A percentile compares a stretch with the other conserved stretches of the same genome.
phyloP scores from a whole-genome alignment of 2,888 invertebrate genomes.

The Seira ritae region DNA sequence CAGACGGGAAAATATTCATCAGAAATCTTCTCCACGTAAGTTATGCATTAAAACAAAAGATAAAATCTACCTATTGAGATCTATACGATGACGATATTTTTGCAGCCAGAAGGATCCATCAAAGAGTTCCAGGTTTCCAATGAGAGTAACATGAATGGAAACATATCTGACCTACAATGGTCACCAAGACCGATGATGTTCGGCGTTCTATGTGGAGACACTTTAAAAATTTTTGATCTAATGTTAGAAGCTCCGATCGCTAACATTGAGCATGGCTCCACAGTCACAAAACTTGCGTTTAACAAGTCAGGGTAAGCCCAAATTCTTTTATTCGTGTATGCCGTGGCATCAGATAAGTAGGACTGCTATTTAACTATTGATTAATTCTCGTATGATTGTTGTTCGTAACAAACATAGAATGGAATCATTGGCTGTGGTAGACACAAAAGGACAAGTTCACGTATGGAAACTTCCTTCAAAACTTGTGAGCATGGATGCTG shows the following conservation, averaged over 20 bases:
- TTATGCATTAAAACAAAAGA: neutral
- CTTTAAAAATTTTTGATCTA: conserved; percentile 65
- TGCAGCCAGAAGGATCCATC: conserved; percentile 45
- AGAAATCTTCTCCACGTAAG: conserved; percentile 65
- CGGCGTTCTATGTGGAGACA: conserved; percentile 53
- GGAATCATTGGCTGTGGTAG: conserved; percentile 61
- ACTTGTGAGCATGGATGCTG: conserved; percentile 47
- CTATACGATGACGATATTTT: neutral
- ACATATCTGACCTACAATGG: conserved; percentile 67
- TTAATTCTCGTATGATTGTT: no score
- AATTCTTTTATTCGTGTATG: no score
- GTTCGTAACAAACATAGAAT: no score
- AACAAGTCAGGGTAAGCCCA: conserved; percentile 60
- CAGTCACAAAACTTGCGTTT: conserved; percentile 51
- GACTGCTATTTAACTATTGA: no score
- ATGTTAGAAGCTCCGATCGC: conserved; percentile 35
- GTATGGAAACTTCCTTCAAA: conserved; percentile 69
- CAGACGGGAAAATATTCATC: conserved; percentile 58
- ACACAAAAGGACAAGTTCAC: conserved; percentile 61
- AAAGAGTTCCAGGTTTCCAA: conserved; percentile 27
- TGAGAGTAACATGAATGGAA: conserved; percentile 22
- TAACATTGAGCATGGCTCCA: conserved; percentile 51
- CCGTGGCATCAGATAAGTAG: no score
- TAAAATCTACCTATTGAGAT: neutral
- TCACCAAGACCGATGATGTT: conserved; percentile 69